These are phyloP conservation scores for Eupristina koningsbergeri DNA, from an alignment of 1,140 invertebrate species.

Conservation along the genomic window DNA sequence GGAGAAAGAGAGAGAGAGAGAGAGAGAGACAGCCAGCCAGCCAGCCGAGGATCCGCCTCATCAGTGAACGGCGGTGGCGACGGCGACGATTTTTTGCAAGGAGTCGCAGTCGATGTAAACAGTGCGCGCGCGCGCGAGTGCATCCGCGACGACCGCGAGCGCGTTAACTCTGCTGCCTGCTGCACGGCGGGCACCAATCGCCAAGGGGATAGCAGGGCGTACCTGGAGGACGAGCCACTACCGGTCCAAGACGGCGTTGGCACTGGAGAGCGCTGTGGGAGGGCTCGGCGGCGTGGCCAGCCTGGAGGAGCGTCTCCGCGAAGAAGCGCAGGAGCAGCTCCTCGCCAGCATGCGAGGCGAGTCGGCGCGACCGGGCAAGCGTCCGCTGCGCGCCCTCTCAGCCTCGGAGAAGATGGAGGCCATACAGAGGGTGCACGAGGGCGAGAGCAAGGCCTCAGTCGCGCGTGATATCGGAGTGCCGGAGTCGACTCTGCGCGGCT, in stretches of 20 bases:
- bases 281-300: slow-evolving; percentile 22
- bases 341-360: slow-evolving; percentile 52
- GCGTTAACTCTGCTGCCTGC: slow-evolving; percentile 21
- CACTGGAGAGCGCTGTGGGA: slow-evolving; percentile 27
- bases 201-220: not conserved
- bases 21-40: not conserved
- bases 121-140: slow-evolving; percentile 15
- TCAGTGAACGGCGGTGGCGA: too few species aligned
- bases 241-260: slow-evolving; percentile 39
- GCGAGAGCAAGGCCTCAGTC: slow-evolving; percentile 87
- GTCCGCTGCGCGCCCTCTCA: slow-evolving; percentile 80
- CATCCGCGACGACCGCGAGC: slow-evolving; percentile 16
- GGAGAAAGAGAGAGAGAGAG: not conserved
- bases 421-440: slow-evolving; percentile 81
- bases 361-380: slow-evolving; percentile 74
- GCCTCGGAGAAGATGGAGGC: slow-evolving; percentile 85
- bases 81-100: too few species aligned
- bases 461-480: slow-evolving; percentile 86
- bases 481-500: slow-evolving; percentile 85
- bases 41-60: not conserved
- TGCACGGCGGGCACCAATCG: slow-evolving; percentile 12
- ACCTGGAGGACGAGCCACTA: not conserved
- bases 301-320: slow-evolving; percentile 52
- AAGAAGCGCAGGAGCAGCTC: slow-evolving; percentile 55
- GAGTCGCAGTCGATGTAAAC: not conserved